These are phyloP conservation scores for Daboia siamensis DNA, from an alignment of 2,113 vertebrate genomes.

Conservation along the genomic window DNA sequence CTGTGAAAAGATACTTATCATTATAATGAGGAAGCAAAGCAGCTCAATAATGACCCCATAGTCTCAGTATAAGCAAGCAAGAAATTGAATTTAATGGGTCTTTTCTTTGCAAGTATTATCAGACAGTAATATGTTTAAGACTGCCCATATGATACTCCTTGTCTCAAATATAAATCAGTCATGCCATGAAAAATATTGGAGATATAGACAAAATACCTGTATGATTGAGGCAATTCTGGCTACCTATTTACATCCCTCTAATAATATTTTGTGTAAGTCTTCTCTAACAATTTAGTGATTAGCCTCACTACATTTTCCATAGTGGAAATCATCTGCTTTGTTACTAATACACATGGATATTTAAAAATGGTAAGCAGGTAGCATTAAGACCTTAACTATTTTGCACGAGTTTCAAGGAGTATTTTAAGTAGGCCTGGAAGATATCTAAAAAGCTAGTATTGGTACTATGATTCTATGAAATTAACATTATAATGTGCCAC, in stretches of 20 bases:
- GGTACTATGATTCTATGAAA: neutral
- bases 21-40: neutral
- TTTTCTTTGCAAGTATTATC: neutral
- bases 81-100: neutral
- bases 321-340: neutral
- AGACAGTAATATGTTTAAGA: neutral
- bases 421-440: neutral
- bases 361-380: neutral
- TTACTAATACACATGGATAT: neutral
- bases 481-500: neutral
- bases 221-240: neutral
- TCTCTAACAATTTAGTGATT: neutral
- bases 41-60: neutral
- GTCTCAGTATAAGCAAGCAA: neutral
- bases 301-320: neutral
- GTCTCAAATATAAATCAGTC: neutral
- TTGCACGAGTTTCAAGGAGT: neutral
- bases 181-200: neutral
- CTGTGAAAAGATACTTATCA: neutral
- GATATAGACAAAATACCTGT: neutral
- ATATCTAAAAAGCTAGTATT: neutral
- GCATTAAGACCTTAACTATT: neutral
- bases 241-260: neutral
- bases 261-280: neutral
- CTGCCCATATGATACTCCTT: neutral